These are phyloP conservation scores for Crenichthys baileyi DNA, from an alignment of 2,797 vertebrate genomes.

Conservation along the genomic window DNA sequence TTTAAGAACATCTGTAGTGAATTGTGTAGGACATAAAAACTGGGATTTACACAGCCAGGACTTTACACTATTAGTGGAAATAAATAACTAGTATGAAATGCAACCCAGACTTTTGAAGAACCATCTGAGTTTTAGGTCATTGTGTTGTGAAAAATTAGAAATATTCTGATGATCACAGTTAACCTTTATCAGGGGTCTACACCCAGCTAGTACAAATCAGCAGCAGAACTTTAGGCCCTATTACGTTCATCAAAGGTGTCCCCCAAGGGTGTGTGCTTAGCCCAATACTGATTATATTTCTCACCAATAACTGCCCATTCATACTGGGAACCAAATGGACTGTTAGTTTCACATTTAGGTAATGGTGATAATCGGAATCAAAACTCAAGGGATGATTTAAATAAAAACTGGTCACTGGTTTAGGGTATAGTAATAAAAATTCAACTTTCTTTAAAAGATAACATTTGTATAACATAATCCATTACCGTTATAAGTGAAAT, in stretches of 20 bases:
- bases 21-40: neutral
- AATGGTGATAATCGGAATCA: neutral
- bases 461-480: too few relatives aligned
- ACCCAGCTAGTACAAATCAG: neutral
- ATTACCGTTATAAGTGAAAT: too few relatives aligned
- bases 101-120: neutral
- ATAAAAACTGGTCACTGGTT: too few relatives aligned
- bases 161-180: neutral
- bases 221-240: too few relatives aligned
- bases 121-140: neutral
- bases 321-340: neutral
- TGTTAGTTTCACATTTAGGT: neutral
- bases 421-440: too few relatives aligned
- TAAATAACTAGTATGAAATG: neutral
- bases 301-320: too few relatives aligned
- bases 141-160: neutral
- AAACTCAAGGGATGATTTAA: neutral
- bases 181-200: neutral
- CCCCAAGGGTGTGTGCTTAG: neutral
- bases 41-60: neutral
- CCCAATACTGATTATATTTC: neutral
- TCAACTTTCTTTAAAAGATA: too few relatives aligned
- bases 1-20: neutral
- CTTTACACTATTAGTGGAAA: neutral
- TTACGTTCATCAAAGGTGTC: neutral